A percentile compares a stretch with the other conserved stretches of the same genome.
Evolutionary conservation across 1,140 invertebrate genomes (phyloP).

Genomic region (Zaprionus capensis): DNA sequence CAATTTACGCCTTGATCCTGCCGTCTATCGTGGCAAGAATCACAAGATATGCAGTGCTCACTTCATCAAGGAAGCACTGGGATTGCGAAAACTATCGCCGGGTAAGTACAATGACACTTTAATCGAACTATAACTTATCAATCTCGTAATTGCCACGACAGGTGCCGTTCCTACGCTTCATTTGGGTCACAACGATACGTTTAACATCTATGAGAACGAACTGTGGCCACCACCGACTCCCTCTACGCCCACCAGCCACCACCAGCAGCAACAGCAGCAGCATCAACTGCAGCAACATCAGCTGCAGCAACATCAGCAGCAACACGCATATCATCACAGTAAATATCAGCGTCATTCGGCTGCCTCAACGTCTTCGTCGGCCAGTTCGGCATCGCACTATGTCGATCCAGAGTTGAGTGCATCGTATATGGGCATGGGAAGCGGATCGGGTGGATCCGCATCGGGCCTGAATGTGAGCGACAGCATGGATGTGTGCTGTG

Average conservation of each 20-base stretch:
- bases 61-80: slow-evolving; percentile 77
- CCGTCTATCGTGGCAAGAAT: slow-evolving; percentile 78
- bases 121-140: not conserved
- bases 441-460: slow-evolving; percentile 25
- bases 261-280: slow-evolving; percentile 36
- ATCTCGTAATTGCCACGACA: slow-evolving; percentile 4
- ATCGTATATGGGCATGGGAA: slow-evolving; percentile 54
- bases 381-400: slow-evolving; percentile 68
- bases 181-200: slow-evolving; percentile 77
- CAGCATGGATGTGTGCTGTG: slow-evolving; percentile 75
- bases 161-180: slow-evolving; percentile 78
- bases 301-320: slow-evolving; percentile 36
- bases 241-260: slow-evolving; percentile 28
- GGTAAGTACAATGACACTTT: slow-evolving; percentile 40
- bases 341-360: slow-evolving; percentile 71
- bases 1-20: slow-evolving; percentile 74
- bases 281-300: slow-evolving; percentile 42
- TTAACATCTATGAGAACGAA: slow-evolving; percentile 81
- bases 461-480: slow-evolving; percentile 58
- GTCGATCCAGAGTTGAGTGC: slow-evolving; percentile 57
- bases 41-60: slow-evolving; percentile 82
- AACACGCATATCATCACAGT: slow-evolving; percentile 44
- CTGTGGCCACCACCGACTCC: slow-evolving; percentile 71
- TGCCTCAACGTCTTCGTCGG: slow-evolving; percentile 69
- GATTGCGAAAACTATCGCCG: slow-evolving; percentile 71